Evolutionary conservation across 2,888 invertebrate genomes (phyloP), one percentile per base, ranked within the genome.

Genomic region (Pristionchus exspectatus): DNA sequence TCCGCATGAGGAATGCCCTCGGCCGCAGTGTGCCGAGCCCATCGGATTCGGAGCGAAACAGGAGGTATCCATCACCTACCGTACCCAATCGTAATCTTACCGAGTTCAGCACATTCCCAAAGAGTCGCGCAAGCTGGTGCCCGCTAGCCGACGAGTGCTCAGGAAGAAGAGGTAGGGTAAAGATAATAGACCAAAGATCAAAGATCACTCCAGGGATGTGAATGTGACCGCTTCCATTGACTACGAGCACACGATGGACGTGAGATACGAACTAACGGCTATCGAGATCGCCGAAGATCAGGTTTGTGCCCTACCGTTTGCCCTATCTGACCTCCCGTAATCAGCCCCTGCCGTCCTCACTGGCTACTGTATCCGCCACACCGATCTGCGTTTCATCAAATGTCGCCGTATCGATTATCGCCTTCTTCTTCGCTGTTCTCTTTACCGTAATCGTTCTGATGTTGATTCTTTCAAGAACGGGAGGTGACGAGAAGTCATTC

Each of bases 21-120:
- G 94, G 16, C 94, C 94, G 24, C 92, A 93, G 81, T 94, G 94
- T 87, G 89, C 93, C 66, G 94, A 94, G 90, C 94, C 94, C 38
- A 91, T 91, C 90, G 94, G 94, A 85, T 95, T 95, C 91, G 93
- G 93, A 85, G 95, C 94, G 63, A 87, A 56, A 24, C 66, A 87
- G 30, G 87, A 87, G 69, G 87, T 87, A 87, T 69, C 21, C 27
- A 30, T 69, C 16, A 12, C n/a, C 16, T 85, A 85, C 38, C 59
- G 84, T 54, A 81, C 14, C 54, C 27, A 21, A 81, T 9, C 24
- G 18, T 50, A 54, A 27, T 27, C 81, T 38, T 4, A 54, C 14
- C 14, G 9, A n/a, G 1, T 27, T 81, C 50, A 81, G 81, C 81
- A 81, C n/a, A 81, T 81, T 54, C 50, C 84, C 5, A 85, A 87